Conservation (phyloP, 1,140 invertebrate species). For the Drosophila mojavensis region DNA sequence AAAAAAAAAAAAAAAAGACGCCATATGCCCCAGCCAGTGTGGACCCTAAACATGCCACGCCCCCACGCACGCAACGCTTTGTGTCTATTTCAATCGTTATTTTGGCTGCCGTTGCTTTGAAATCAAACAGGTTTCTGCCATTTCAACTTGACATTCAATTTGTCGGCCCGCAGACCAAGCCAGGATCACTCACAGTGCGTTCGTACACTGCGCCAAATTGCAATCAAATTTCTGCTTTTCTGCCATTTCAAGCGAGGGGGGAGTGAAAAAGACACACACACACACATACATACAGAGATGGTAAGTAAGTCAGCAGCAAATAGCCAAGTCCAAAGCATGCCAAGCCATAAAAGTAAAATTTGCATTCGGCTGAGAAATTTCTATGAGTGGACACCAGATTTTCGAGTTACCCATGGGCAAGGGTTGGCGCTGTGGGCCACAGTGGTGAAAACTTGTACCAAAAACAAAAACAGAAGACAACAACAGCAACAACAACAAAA, state of each 20-base stretch:
- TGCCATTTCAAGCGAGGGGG: no score
- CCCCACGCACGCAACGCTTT: constrained; percentile 40
- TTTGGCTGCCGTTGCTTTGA: constrained; percentile 59
- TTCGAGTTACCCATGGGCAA: constrained; percentile 47
- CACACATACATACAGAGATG: no score
- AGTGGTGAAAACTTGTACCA: constrained; percentile 52
- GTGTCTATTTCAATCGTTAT: constrained; percentile 68
- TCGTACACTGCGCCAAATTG: background rate
- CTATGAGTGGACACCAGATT: constrained; percentile 56
- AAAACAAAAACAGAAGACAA: constrained; percentile 23
- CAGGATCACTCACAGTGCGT: constrained; percentile 13
- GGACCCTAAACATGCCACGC: background rate
- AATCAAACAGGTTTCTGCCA: constrained; percentile 66
- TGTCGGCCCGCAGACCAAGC: constrained; percentile 21
- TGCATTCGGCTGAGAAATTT: constrained; percentile 56
- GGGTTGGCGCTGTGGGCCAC: constrained; percentile 34
- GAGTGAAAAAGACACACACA: no score
- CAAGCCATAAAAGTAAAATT: constrained; percentile 55
- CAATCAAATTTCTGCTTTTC: constrained; percentile 17
- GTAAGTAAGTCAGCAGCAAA: constrained; percentile 1
- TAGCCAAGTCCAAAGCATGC: no score
- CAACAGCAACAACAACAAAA: constrained; percentile 29
- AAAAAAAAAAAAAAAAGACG: background rate
- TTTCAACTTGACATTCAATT: constrained; percentile 68
- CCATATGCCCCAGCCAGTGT: constrained; percentile 4